Evolutionary conservation across 2,888 invertebrate species (phyloP), one percentile per base, ranked within the genome.

Genomic region (Macaria liturata): DNA sequence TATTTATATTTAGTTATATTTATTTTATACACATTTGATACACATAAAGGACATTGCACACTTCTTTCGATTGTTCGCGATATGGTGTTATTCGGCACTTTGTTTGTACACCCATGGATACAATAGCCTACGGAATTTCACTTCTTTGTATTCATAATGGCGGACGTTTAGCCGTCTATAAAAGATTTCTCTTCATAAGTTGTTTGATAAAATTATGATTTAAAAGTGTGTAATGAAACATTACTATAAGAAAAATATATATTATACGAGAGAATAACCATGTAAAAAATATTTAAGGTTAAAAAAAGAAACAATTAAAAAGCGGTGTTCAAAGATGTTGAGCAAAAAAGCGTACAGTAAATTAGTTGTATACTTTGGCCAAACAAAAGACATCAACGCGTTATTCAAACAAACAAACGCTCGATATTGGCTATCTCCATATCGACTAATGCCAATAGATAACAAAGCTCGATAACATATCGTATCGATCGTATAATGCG

Each of bases 301-400:
- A 20, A 20, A 20, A 20, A 20, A 20, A 20, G 20, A 37, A 49
- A 20, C 34, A 7, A 37, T 20, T 20, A 37, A 37, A 37, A 37
- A 37, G 5, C 34, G 4, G 34, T 37, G 34, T 42, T 42, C 4
- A 9, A 9, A 42, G 42, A n/a, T 42, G 42, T n/a, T 8, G 8
- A 42, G 6, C 40, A n/a, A 34, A 32, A 37, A 46, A 40, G 20
- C 40, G n/a, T 30, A 46, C 49, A 49, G 42, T 31, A 49, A 37
- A 8, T 34, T 52, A 4, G 9, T 66, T 71, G 66, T 71, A 71
- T 73, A 66, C 64, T 46, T 60, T 66, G 57, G 67, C 65, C 62
- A 70, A 79, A 77, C 72, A 87, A 91, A 90, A 91, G 91, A 91
- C 80, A 78, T 91, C 87, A 91, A 91, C 91, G 91, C 85, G 87